These are phyloP conservation scores for Aphodius sticticus DNA, from an alignment of 2,888 invertebrate species.

Conservation along the genomic window DNA sequence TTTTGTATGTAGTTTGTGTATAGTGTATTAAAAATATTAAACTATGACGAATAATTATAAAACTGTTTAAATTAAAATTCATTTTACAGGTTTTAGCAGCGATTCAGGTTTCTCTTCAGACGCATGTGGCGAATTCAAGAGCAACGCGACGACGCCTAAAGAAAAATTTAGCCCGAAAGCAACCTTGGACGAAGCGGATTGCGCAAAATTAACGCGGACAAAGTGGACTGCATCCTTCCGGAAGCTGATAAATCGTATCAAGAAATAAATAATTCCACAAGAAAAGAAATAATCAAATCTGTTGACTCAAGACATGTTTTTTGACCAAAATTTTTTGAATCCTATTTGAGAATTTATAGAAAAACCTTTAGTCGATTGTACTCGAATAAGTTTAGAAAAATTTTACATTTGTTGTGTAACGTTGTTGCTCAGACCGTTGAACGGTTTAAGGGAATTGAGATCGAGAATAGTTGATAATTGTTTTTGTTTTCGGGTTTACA, in stretches of 20 bases:
- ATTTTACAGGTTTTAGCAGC: constrained; percentile 57
- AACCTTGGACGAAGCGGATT: constrained; percentile 58
- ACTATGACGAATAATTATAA: neutral
- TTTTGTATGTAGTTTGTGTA: too few species aligned
- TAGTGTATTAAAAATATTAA: too few species aligned
- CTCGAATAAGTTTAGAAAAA: neutral
- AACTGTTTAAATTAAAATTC: neutral
- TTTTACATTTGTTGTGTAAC: neutral
- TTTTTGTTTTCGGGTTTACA: neutral
- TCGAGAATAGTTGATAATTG: neutral
- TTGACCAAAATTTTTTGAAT: neutral
- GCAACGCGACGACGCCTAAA: constrained; percentile 57
- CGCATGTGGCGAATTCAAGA: constrained; percentile 60
- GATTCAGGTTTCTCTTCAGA: constrained; percentile 65
- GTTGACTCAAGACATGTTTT: neutral
- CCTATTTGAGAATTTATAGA: neutral
- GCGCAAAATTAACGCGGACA: constrained; percentile 62
- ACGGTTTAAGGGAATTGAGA: constrained; percentile 5
- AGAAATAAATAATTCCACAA: constrained; percentile 49
- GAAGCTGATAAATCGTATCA: constrained; percentile 61
- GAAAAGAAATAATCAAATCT: neutral
- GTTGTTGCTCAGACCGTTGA: neutral
- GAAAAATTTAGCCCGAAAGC: constrained; percentile 57
- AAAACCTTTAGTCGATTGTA: neutral
- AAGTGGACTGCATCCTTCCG: constrained; percentile 71